Evolutionary conservation across 2,797 vertebrate genomes (phyloP), one percentile per base, ranked within the genome.

Genomic region (Micrastur ruficollis): DNA sequence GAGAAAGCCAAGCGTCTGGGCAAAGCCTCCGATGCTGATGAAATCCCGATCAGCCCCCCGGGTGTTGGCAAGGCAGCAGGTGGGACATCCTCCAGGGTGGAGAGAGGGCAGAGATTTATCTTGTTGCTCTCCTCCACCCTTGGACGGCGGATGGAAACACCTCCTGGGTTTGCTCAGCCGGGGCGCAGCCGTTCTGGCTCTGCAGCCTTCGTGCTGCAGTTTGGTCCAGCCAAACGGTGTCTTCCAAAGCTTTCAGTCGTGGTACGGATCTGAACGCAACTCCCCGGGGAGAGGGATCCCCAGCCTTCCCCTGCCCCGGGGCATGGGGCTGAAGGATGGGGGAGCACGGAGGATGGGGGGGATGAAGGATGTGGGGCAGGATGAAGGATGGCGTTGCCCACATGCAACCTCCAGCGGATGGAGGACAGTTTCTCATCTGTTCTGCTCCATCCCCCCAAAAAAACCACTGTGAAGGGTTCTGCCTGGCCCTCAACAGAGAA

Each of bases 171-270:
- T 86, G 78, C 9, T 76, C 66, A 47, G 5, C 42, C 42, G 12
- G 72, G 67, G 29, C 2, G 1, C 15, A 38, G 52, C 34, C 5
- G 0, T 16, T 59, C 5, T 0, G 22, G 74, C 49, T 74, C 56
- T 12, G 44, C 4, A 27, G 82, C 46, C 56, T 62, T 72, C 0
- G 3, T 8, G 17, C 29, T 47, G 65, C 20, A 17, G 56, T 11
- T 31, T 0, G 1, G 50, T 82, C 29, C 1, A 0, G 61, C 44
- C 46, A 36, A 67, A 56, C 0, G 2, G 55, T 5, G 0, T 21
- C 74, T 55, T 47, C 84, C 72, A 55, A 62, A 76, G 75, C 53
- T 47, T 12, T 8, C 12, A 14, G 70, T 23, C 4, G 0, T 10
- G 34, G 14, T 21, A 21, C 0, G 36, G 72, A 47, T 16, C 25